Evolutionary conservation across 1,140 invertebrate species (phyloP), one percentile per base, ranked within the genome.

Genomic region (Proctacanthus coquilletti): DNA sequence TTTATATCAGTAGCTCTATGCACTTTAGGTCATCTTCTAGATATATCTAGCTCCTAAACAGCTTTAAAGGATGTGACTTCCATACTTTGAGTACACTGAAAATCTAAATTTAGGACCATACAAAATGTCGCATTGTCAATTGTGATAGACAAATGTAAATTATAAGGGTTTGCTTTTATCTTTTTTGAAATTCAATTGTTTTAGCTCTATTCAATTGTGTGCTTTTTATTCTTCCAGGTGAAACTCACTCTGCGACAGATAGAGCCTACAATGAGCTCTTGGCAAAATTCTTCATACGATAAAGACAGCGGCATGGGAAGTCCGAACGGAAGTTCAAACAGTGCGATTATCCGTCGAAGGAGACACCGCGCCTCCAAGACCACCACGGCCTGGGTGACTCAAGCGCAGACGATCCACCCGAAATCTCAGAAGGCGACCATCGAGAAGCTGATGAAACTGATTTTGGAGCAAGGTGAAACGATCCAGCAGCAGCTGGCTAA

Each of bases 391-490:
- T 44, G 40, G 42, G 18, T 45, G 20, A 45, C 45, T 21, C 45
- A 49, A 21, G 45, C 19, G 11, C 40, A 44, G 34, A 42, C 47
- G 23, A 38, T 48, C 21, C 50, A 54, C 42, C 45, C 53, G 39
- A 54, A 53, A 40, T 49, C 38, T 19, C 21, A 35, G 20, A 27
- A 39, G 33, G 37, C 14, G 34, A 34, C 4, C 36, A 75, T 76
- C 35, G 77, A 84, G 40, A 67, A 74, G 41, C 65, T 86, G 11
- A 71, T 82, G 40, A 77, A 80, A 45, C 66, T 83, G 41, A 81
- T 86, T 41, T 63, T 84, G 39, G 74, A 75, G n/a, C 81, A 85
- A 63, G 81, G 80, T 47, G 74, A 80, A 52, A 80, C 77, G n/a
- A 80, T 86, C 42, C 72, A 80, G 45, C 70, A 72, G 40, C 78